These are phyloP conservation scores for Folsomia candida DNA, from an alignment of 2,888 invertebrate genomes.

Conservation along the genomic window DNA sequence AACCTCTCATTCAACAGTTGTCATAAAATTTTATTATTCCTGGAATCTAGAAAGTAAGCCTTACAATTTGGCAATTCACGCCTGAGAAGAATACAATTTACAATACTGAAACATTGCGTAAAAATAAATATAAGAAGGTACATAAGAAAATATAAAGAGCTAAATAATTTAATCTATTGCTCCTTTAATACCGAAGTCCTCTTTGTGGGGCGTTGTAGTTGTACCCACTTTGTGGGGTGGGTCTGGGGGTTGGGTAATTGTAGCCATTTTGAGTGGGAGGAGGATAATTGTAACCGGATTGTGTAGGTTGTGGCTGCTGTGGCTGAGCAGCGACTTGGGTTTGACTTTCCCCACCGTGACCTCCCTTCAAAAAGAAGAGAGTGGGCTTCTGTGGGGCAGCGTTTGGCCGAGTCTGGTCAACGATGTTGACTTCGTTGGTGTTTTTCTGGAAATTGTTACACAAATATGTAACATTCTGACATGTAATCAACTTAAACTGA, in stretches of 20 bases:
- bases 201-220: constrained; percentile 20
- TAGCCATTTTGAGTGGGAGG: constrained; percentile 19
- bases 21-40: too few species aligned
- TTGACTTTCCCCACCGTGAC: constrained; percentile 8
- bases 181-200: background rate
- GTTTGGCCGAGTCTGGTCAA: constrained; percentile 19
- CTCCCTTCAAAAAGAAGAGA: constrained; percentile 32
- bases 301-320: too few species aligned
- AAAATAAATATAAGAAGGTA: too few species aligned
- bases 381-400: constrained; percentile 34
- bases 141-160: too few species aligned
- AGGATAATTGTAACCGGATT: too few species aligned
- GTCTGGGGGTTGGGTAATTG: constrained; percentile 20
- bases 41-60: too few species aligned
- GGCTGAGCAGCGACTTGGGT: background rate
- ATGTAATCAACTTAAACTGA: background rate
- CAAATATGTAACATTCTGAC: background rate
- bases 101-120: too few species aligned
- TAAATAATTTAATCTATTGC: too few species aligned
- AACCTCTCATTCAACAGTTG: too few species aligned
- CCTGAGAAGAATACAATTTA: too few species aligned
- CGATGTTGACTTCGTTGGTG: constrained; percentile 27
- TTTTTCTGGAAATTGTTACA: constrained; percentile 15
- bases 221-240: constrained; percentile 29
- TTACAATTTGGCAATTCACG: too few species aligned